phyloP scores from a whole-genome alignment of 1,140 invertebrate genomes.

The Coptotermes formosanus region DNA sequence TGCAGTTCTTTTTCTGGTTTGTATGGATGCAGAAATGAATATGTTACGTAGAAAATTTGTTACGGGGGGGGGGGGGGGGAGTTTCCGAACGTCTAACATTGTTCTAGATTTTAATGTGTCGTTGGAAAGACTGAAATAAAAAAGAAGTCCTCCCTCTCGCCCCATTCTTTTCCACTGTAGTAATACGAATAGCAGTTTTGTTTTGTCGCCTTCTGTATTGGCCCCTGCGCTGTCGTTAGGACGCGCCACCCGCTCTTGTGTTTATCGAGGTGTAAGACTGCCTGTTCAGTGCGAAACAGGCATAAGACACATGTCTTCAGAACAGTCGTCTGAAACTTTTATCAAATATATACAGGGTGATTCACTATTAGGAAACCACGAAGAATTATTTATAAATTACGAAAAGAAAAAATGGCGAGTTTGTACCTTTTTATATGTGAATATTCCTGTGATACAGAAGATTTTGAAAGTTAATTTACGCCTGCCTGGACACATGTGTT shows the following conservation, averaged over 20 bases:
- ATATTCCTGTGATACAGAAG: too few relatives aligned
- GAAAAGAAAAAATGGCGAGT: too few relatives aligned
- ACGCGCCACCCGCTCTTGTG: neutral
- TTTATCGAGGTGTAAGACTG: neutral
- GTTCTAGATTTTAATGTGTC: neutral
- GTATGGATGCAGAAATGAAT: too few relatives aligned
- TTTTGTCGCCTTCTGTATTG: neutral
- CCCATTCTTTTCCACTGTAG: neutral
- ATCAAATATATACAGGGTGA: too few relatives aligned
- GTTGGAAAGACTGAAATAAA: neutral
- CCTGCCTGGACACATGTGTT: too few relatives aligned
- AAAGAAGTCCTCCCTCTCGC: neutral
- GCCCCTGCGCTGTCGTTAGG: neutral
- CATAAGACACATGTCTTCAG: neutral
- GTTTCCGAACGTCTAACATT: neutral
- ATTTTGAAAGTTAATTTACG: too few relatives aligned
- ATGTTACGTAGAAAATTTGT: too few relatives aligned
- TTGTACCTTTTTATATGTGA: too few relatives aligned
- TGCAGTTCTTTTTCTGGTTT: too few relatives aligned
- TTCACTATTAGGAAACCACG: too few relatives aligned
- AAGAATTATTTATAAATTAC: too few relatives aligned
- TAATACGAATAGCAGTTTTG: constrained; percentile 19
- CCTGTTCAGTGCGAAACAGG: neutral
- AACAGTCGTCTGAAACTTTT: neutral
- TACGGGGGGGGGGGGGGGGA: neutral